Conservation (phyloP, 2,888 invertebrate genomes). For the Spisula solida region DNA sequence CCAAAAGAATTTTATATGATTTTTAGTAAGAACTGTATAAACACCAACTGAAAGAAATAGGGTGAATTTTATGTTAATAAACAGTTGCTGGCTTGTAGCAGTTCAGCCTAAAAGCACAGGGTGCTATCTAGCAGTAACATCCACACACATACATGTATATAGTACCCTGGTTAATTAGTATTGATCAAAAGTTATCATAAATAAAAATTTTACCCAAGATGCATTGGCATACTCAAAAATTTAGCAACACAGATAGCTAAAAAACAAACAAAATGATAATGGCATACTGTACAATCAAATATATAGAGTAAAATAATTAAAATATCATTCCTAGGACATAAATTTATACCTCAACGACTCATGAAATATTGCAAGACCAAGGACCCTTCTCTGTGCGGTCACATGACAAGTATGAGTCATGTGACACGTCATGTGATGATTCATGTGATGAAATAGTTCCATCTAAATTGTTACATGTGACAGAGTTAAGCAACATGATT, state of each 20-base stretch:
- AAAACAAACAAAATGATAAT: slow-evolving; percentile 27
- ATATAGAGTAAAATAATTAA: slow-evolving; percentile 11
- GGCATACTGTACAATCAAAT: slow-evolving; percentile 15
- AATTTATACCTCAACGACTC: slow-evolving; percentile 42
- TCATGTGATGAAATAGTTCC: slow-evolving; percentile 55
- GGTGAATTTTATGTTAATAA: background rate
- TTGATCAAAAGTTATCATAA: background rate
- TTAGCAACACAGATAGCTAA: slow-evolving; percentile 33
- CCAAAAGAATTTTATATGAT: background rate
- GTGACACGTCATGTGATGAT: slow-evolving; percentile 53
- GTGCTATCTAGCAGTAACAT: slow-evolving; percentile 2
- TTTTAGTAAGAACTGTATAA: background rate
- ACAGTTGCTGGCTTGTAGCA: slow-evolving; percentile 16
- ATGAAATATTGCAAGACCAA: slow-evolving; percentile 66
- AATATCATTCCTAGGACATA: slow-evolving; percentile 32
- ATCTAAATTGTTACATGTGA: slow-evolving; percentile 46
- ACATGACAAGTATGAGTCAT: slow-evolving; percentile 55
- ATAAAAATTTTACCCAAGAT: slow-evolving; percentile 39
- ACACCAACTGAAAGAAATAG: background rate
- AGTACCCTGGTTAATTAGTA: slow-evolving; percentile 8
- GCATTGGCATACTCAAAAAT: slow-evolving; percentile 23
- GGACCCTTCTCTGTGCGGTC: slow-evolving; percentile 58
- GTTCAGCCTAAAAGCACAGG: background rate
- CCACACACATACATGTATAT: background rate
- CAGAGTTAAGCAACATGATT: background rate